Evolutionary conservation across 1,140 invertebrate species (phyloP).

Genomic region (Dolichoris vasculosae): DNA sequence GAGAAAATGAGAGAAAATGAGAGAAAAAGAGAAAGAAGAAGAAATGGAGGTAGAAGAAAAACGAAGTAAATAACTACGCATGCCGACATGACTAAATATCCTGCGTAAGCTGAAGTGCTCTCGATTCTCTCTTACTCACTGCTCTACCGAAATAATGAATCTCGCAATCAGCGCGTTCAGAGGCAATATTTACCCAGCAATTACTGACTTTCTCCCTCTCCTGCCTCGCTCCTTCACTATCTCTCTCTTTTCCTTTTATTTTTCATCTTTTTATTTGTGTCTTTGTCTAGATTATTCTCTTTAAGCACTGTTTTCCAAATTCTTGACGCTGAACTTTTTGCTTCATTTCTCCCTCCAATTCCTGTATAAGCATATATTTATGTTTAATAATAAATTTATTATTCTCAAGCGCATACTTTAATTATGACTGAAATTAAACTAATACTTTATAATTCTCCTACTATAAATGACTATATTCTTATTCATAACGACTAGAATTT

Average conservation of each 20-base stretch:
- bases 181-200: constrained; percentile 70
- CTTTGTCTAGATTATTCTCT: not conserved
- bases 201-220: constrained; percentile 59
- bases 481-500: too few relatives aligned
- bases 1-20: not conserved
- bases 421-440: too few relatives aligned
- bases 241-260: not conserved
- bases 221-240: too few relatives aligned
- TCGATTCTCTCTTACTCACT: constrained; percentile 37
- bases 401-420: too few relatives aligned
- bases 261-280: not conserved
- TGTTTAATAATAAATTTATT: not conserved
- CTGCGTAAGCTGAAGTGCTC: not conserved
- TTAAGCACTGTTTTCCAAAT: not conserved
- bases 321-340: too few relatives aligned
- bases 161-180: constrained; percentile 66
- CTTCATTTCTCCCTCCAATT: too few relatives aligned
- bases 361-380: not conserved
- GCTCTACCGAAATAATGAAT: constrained; percentile 69
- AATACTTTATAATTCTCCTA: too few relatives aligned
- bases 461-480: too few relatives aligned
- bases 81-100: not conserved
- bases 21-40: not conserved
- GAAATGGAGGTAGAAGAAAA: not conserved
- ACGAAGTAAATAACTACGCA: not conserved